A percentile compares a stretch with the other conserved stretches of the same genome.
Evolutionary conservation across 2,888 invertebrate species (phyloP).

Genomic region (Choreutis nemorana): DNA sequence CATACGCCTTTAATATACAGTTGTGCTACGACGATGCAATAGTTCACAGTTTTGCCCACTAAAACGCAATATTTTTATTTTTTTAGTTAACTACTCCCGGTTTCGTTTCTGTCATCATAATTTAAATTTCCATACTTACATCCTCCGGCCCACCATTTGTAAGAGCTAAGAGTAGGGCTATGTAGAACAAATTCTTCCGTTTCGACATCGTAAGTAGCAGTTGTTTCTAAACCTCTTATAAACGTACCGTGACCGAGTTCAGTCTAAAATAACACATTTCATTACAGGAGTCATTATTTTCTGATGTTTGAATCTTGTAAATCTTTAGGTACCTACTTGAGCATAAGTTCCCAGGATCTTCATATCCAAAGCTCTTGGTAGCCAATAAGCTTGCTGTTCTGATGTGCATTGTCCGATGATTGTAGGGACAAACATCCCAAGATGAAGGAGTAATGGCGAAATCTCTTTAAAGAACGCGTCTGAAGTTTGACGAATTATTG

Average conservation of each 20-base stretch:
- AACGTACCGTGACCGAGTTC: constrained; percentile 91
- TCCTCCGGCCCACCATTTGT: constrained; percentile 93
- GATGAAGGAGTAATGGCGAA: constrained; percentile 77
- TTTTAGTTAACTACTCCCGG: no score
- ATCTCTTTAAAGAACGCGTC: constrained; percentile 73
- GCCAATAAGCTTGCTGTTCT: constrained; percentile 87
- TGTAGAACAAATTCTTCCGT: constrained; percentile 82
- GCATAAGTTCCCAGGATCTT: constrained; percentile 92
- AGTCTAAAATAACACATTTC: constrained; percentile 58
- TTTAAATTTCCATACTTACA: no score
- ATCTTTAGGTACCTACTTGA: constrained; percentile 60
- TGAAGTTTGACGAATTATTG: constrained; percentile 28
- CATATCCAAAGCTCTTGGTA: constrained; percentile 77
- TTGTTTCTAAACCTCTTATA: constrained; percentile 84
- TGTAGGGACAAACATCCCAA: constrained; percentile 90
- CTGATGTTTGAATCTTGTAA: background rate
- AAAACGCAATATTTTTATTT: constrained; percentile 14
- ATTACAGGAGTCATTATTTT: background rate
- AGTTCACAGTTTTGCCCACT: constrained; percentile 92
- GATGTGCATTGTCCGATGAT: constrained; percentile 83
- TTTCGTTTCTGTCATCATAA: no score
- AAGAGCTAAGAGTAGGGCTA: constrained; percentile 80
- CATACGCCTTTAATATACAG: constrained; percentile 79
- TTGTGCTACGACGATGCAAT: constrained; percentile 90
- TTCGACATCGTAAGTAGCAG: constrained; percentile 79